phyloP scores from a whole-genome alignment of 2,888 invertebrate species.

The Drosophila eohydei region DNA sequence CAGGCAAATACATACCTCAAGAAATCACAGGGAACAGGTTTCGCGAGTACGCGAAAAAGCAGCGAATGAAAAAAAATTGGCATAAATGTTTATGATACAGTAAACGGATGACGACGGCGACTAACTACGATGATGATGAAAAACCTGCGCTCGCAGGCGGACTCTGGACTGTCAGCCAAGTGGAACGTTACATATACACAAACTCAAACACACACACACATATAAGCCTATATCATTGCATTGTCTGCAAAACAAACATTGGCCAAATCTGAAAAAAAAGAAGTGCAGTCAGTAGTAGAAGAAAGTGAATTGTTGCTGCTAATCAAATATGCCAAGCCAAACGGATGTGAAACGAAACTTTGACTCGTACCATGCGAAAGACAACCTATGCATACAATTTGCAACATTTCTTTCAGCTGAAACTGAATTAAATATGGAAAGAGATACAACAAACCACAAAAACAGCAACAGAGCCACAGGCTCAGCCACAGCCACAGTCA shows the following conservation, averaged over 20 bases:
- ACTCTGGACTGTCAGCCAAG: constrained; percentile 57
- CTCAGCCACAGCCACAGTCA: neutral
- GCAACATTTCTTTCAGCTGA: constrained; percentile 32
- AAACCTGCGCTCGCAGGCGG: constrained; percentile 28
- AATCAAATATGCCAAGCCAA: constrained; percentile 52
- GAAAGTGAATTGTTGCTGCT: constrained; percentile 71
- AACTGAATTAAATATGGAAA: constrained; percentile 48
- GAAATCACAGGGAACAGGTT: constrained; percentile 73
- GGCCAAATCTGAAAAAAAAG: constrained; percentile 21
- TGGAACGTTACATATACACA: constrained; percentile 63
- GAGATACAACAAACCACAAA: constrained; percentile 32
- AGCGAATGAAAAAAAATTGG: constrained; percentile 48
- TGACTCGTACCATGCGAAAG: constrained; percentile 31
- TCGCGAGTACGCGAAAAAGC: constrained; percentile 39
- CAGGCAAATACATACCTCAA: constrained; percentile 69
- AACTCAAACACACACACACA: constrained; percentile 2
- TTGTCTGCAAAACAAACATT: constrained; percentile 44
- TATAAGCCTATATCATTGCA: constrained; percentile 38
- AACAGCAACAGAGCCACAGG: constrained; percentile 12
- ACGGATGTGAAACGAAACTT: constrained; percentile 69
- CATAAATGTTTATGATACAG: constrained; percentile 79
- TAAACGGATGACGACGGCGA: constrained; percentile 65
- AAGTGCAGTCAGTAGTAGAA: constrained; percentile 39
- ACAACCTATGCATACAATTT: constrained; percentile 13
- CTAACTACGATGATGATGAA: constrained; percentile 62